Base-by-base conservation (phyloP, 2,888 invertebrate genomes). In the Tipula lateralis region DNA sequence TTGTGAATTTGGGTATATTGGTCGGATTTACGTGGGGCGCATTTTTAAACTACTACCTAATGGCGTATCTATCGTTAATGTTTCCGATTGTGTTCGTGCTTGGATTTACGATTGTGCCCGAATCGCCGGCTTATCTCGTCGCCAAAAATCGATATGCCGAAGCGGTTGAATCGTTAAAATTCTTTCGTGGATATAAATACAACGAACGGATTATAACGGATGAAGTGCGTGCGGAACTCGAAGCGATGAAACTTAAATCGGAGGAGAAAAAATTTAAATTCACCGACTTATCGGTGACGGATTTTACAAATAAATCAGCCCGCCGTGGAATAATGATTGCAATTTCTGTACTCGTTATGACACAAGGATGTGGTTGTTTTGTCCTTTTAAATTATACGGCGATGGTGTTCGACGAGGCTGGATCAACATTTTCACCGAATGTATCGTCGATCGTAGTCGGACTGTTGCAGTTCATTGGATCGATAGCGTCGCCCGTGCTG, bases 351-450 rank as follows among this genome's bases (percentile, higher is more conserved):
- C 88, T 84, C 89, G 29, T 80, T 4, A 29, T 80, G 19, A 80
- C 80, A 80, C 89, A 90, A 85, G 86, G 88, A 29, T 89, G 89
- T 84, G 90, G 90, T 24, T 88, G 88, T 84, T 90, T 89, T 84
- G 89, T 88, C 2, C 87, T 90, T 88, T 84, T 90, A 7, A 90
- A 88, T 85, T 90, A 89, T 36, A 88, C 90, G 2, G 89, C 89
- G 0, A 86, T 87, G 5, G 89, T 90, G 13, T 90, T 90, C 82
- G 29, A 88, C 36, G 86, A 88, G 84, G 87, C 90, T 5, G 90
- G 90, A 0, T 89, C 89, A 13, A 89, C 86, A 83, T 80, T 90
- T 12, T 83, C 88, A 0, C 89, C 90, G 0, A 88, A 87, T 2
- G 82, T 87, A n/a, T 87, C 88, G 0, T 88, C 90, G 3, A 89